phyloP scores from a whole-genome alignment of 2,888 invertebrate genomes.

The Sycophila texana region DNA sequence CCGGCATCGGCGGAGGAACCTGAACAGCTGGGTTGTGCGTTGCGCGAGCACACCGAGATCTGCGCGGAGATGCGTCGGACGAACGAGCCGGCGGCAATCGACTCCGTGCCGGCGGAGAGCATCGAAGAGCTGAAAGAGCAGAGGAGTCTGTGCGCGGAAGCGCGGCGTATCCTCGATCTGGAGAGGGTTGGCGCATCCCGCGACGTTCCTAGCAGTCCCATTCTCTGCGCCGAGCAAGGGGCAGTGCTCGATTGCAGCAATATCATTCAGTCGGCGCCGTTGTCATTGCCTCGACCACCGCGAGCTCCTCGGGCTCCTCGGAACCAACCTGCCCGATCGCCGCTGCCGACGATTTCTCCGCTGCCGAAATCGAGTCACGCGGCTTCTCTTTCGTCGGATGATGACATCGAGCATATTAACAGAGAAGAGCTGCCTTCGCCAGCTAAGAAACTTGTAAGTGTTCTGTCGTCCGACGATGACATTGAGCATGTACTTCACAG shows the following conservation, averaged over 20 bases:
- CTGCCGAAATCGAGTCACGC: neutral
- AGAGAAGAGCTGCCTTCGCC: constrained; percentile 48
- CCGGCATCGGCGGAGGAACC: constrained; percentile 63
- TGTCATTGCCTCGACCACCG: neutral
- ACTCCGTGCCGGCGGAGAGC: constrained; percentile 69
- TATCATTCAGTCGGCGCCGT: constrained; percentile 18
- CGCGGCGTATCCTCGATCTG: constrained; percentile 68
- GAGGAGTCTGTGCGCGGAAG: constrained; percentile 69
- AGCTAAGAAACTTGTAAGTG: constrained; percentile 5
- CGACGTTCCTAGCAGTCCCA: constrained; percentile 68
- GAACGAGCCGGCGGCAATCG: constrained; percentile 71
- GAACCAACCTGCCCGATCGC: neutral
- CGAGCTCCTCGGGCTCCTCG: neutral
- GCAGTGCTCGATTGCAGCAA: constrained; percentile 68
- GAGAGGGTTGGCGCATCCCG: constrained; percentile 69
- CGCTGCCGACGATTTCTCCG: neutral
- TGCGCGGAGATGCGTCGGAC: constrained; percentile 73
- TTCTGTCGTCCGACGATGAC: constrained; percentile 69
- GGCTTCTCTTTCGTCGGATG: constrained; percentile 61
- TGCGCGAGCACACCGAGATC: constrained; percentile 71
- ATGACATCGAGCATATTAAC: constrained; percentile 68
- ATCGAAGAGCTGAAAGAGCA: constrained; percentile 69
- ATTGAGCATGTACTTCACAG: constrained; percentile 67
- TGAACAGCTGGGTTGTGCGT: constrained; percentile 62
- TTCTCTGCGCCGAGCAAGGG: constrained; percentile 72